A percentile compares a stretch with the other conserved stretches of the same genome.
Conservation (phyloP, 2,113 vertebrate genomes). For the Miniopterus natalensis region DNA sequence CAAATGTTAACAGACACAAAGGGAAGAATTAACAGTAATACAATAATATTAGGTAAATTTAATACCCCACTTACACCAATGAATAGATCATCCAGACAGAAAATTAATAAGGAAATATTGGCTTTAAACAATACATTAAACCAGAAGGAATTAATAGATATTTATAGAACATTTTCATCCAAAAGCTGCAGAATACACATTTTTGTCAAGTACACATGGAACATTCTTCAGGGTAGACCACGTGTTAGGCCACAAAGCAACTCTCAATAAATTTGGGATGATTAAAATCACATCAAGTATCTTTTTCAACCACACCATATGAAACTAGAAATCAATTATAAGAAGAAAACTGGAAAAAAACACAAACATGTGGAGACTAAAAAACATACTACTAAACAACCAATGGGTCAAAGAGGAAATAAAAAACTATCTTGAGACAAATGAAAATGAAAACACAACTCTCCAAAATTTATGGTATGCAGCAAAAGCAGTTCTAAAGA, state of each 20-base stretch:
- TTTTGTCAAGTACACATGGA: not conserved
- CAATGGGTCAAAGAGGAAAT: not conserved
- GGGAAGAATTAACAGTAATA: not conserved
- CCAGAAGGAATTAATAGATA: not conserved
- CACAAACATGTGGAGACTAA: not conserved
- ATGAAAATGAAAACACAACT: not conserved
- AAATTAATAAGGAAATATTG: not conserved
- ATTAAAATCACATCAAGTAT: not conserved
- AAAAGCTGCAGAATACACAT: not conserved
- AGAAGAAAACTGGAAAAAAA: not conserved
- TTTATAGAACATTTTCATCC: not conserved
- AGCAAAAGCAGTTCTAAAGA: not conserved
- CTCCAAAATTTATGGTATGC: not conserved
- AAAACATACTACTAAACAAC: not conserved
- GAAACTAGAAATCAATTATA: not conserved
- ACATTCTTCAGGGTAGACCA: not conserved
- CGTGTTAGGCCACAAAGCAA: not conserved
- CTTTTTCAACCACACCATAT: not conserved
- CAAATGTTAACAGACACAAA: not conserved
- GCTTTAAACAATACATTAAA: not conserved
- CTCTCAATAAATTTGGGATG: not conserved
- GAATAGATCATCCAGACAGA: not conserved
- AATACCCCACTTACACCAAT: not conserved
- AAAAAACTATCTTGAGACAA: not conserved
- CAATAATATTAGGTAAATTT: not conserved